Base-by-base conservation (phyloP, 2,888 invertebrate species). In the Polydrusus tereticollis region DNA sequence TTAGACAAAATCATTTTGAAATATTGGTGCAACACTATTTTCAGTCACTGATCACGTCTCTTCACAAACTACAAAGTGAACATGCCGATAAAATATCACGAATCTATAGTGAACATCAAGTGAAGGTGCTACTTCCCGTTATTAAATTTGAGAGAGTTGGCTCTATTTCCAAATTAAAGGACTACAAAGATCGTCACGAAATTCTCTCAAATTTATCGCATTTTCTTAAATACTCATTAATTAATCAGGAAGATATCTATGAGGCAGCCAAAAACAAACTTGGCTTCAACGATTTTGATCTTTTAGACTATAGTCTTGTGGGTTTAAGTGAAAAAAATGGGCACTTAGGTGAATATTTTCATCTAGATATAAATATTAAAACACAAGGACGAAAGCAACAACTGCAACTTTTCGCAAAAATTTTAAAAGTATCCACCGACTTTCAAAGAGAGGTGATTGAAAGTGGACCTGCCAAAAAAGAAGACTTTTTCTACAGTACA, bases 401-500 rank as follows among this genome's bases (percentile, higher is more conserved):
- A 2, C 8, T 64, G 12, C 38, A 23, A n/a, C 41, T 70, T 6
- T 70, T 70, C 26, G 64, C 47, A 14, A 70, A 70, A 38, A 23
- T 57, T 29, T 14, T 65, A 0, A 23, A 33, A 3, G 5, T 29
- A 18, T 5, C 23, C 6, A 29, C 38, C 14, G 65, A 65, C 16
- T 12, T 16, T 1, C 1, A 43, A 3, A 8, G 33, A 21, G 16
- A 55, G 5, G 8, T 63, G 38, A 1, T 57, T n/a, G 45, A 69
- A 23, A 21, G 0, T 3, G 69, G 69, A 10, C 12, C 38, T 29
- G 43, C 12, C 1, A 26, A 63, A 52, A 81, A 79, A 69, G 81
- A 81, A 75, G 64, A 73, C 41, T 78, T 79, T 0, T 85, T 88
- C 21, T 89, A 87, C 74, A 79, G 81, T 41, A 71, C 69, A 8